Evolutionary conservation across 2,797 vertebrate genomes (phyloP).

Genomic region (Holocentrus rufus): DNA sequence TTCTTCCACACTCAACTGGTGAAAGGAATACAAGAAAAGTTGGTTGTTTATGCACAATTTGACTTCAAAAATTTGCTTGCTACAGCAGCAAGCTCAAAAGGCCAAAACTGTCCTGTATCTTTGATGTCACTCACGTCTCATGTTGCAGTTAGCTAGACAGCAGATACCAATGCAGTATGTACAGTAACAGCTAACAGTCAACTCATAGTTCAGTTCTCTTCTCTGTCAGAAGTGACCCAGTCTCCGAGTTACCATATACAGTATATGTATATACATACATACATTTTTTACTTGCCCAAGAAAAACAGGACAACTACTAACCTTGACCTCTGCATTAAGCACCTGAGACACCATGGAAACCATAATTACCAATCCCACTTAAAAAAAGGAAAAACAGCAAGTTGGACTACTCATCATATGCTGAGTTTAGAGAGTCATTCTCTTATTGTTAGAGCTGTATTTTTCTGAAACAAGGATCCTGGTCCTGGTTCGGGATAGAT

Average conservation of each 20-base stretch:
- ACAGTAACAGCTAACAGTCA: not conserved
- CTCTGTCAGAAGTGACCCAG: too few species aligned
- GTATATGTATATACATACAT: too few species aligned
- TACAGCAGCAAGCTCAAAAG: not conserved
- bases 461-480: not conserved
- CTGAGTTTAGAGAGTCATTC: not conserved
- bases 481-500: not conserved
- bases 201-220: not conserved
- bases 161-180: not conserved
- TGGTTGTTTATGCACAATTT: not conserved
- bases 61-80: not conserved
- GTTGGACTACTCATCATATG: too few species aligned
- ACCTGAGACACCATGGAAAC: not conserved
- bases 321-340: not conserved
- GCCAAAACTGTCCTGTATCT: not conserved
- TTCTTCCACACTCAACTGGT: not conserved
- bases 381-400: not conserved
- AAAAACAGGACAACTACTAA: not conserved
- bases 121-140: not conserved
- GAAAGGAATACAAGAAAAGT: not conserved
- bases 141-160: not conserved
- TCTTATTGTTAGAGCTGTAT: not conserved
- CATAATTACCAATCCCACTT: not conserved
- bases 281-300: too few species aligned
- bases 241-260: too few species aligned